Evolutionary conservation across 37 sponge, comb jelly and placozoan species (phyloP), one percentile per base, ranked within the genome.

Genomic region (Ephydatia muelleri): DNA sequence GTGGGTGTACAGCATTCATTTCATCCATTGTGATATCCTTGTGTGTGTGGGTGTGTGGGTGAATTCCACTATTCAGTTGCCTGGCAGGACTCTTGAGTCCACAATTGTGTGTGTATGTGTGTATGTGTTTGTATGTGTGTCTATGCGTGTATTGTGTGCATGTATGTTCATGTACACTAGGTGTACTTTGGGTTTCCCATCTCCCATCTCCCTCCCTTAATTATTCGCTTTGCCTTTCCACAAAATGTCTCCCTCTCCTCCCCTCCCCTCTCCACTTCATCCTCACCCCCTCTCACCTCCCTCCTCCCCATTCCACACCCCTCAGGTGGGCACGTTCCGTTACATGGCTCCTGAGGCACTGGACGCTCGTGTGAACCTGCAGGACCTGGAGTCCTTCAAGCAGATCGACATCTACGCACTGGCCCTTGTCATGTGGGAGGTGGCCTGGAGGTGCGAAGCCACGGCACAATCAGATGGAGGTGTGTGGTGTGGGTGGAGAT

Each of bases 321-420:
- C 26, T 4, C 57, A 95, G 96, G 93, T 89, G 30, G 97, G 97
- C 0, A 97, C 97, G 1, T 83, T 78, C 47, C 88, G 96, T 28
- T 97, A 94, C 85, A 97, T 97, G 97, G 78, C 97, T 2, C 97
- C 97, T 2, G 97, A 97, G 78, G 97, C 88, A 5, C 75, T 97
- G 49, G 96, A 94, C 39, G 93, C 92, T 29, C 81, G 89, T n/a
- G 85, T 97, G 26, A 94, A 90, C 87, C 82, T 97, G 57, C 80
- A 76, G 1, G 84, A 90, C 81, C 57, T 81, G 0, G 89, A 94
- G 78, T 89, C 93, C n/a, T 97, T 97, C 93, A 94, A 94, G 72
- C 97, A 94, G 87, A 97, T 95, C 27, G 97, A 97, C 78, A 74
- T 94, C 66, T 97, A 95, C 71, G 91, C 97, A 25, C 49, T 97